Percentiles rank a stretch among this genome's conserved stretches.
These are phyloP conservation scores for Exocentrus adspersus DNA, from an alignment of 2,888 invertebrate genomes.

Conservation along the genomic window DNA sequence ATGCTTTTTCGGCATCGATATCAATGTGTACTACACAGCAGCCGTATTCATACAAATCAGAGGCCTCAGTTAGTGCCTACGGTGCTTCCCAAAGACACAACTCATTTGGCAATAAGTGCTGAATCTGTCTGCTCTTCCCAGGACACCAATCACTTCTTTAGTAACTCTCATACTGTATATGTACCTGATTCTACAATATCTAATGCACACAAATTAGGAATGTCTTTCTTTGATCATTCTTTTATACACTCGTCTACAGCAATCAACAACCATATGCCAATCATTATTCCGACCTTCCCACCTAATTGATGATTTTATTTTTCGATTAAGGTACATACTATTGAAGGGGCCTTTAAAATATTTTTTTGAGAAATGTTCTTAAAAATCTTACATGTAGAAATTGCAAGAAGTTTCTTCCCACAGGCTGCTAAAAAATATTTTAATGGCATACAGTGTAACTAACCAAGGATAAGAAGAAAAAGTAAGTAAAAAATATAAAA, in stretches of 20 bases:
- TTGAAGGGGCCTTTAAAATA: conserved; percentile 50
- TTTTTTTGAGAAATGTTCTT: conserved; percentile 34
- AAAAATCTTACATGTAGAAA: not conserved
- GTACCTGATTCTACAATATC: conserved; percentile 60
- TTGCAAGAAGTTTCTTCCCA: conserved; percentile 1
- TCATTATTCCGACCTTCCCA: conserved; percentile 63
- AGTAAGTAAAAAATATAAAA: no score
- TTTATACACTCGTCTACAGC: conserved; percentile 59
- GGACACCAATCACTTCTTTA: conserved; percentile 56
- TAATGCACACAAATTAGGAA: conserved; percentile 62
- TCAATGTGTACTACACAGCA: conserved; percentile 65
- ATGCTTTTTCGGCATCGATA: conserved; percentile 64
- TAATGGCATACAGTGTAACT: no score
- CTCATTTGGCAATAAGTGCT: conserved; percentile 54
- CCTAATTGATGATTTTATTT: conserved; percentile 53
- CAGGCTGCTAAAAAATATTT: not conserved
- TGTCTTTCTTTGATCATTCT: conserved; percentile 63
- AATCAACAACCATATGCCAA: conserved; percentile 62
- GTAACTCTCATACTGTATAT: conserved; percentile 54
- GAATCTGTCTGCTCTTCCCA: conserved; percentile 51
- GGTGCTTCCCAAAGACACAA: conserved; percentile 57
- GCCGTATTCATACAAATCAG: conserved; percentile 60
- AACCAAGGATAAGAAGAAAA: no score
- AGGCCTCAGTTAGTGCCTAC: conserved; percentile 48
- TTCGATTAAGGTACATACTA: conserved; percentile 30